Evolutionary conservation across 1,140 invertebrate species (phyloP).

Genomic region (Sinonovacula constricta): DNA sequence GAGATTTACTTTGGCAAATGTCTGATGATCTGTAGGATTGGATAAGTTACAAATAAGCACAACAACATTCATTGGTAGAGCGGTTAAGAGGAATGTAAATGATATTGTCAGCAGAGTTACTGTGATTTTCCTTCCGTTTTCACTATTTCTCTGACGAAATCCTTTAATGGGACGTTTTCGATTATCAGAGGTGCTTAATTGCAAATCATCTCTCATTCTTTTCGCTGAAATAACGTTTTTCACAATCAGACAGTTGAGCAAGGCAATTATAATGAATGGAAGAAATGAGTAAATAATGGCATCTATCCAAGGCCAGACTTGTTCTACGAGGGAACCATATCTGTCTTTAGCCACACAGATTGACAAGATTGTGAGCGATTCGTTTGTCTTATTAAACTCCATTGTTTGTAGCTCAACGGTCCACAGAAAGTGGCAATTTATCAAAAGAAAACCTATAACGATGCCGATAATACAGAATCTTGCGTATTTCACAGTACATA

Average conservation of each 20-base stretch:
- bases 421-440: slow-evolving; percentile 74
- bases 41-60: slow-evolving; percentile 66
- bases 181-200: too few species aligned
- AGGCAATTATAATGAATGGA: slow-evolving; percentile 66
- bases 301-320: slow-evolving; percentile 73
- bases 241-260: slow-evolving; percentile 67
- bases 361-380: slow-evolving; percentile 35
- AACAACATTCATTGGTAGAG: slow-evolving; percentile 75
- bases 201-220: slow-evolving; percentile 4
- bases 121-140: slow-evolving; percentile 67
- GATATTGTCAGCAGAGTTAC: slow-evolving; percentile 75
- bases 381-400: slow-evolving; percentile 18
- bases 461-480: slow-evolving; percentile 57
- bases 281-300: slow-evolving; percentile 72
- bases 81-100: slow-evolving; percentile 74
- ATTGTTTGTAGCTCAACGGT: slow-evolving; percentile 44
- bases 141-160: slow-evolving; percentile 27
- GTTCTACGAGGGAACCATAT: slow-evolving; percentile 48
- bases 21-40: slow-evolving; percentile 46
- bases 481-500: slow-evolving; percentile 69
- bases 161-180: too few species aligned
- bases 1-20: slow-evolving; percentile 57
- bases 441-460: slow-evolving; percentile 52
- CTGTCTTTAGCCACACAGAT: too few species aligned
- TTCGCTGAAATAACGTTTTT: slow-evolving; percentile 47